Base-by-base conservation (phyloP, 2,888 invertebrate species). In the Embidobia sp. region DNA sequence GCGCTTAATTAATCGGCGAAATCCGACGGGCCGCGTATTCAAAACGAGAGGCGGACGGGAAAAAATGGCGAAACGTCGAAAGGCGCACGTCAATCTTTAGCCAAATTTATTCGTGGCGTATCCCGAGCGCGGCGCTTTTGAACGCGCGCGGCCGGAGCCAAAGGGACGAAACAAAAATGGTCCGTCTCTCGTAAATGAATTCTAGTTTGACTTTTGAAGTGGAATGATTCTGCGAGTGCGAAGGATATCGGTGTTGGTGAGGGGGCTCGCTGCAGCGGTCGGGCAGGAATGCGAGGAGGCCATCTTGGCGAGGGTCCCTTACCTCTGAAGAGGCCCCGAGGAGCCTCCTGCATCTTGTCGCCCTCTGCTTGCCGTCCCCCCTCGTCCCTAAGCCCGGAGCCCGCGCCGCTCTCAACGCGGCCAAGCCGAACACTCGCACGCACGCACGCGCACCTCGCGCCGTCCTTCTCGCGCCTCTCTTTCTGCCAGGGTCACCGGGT, bases 211-310 rank as follows among this genome's bases (percentile, higher is more conserved):
- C 72, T 77, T 72, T 73, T 72, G 40, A 67, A 72, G 70, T 35
- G 63, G 73, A 79, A 73, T 69, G 73, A 69, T 64, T 73, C 72
- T 73, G 67, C 63, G 69, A 73, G 78, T 69, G 69, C 69, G 57
- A 76, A 59, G 35, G 77, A 59, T 64, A 57, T 57, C 66, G 51
- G 63, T 63, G 67, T 64, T 67, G 57, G 61, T 61, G 55, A 77
- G 69, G 67, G 72, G 77, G 74, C 42, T 73, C 29, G 63, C 37
- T 69, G 73, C 70, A 64, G 64, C 67, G 72, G 75, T 67, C 75
- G 61, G 77, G 83, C 78, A 85, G 87, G 87, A 87, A 87, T 87
- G 87, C 83, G 84, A 85, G 85, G 87, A 83, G 85, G 87, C 87
- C 87, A 87, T 87, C 87, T 87, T 87, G 86, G 81, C 61, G 72